Conservation (phyloP, 2,113 vertebrate species). For the Danio rerio region DNA sequence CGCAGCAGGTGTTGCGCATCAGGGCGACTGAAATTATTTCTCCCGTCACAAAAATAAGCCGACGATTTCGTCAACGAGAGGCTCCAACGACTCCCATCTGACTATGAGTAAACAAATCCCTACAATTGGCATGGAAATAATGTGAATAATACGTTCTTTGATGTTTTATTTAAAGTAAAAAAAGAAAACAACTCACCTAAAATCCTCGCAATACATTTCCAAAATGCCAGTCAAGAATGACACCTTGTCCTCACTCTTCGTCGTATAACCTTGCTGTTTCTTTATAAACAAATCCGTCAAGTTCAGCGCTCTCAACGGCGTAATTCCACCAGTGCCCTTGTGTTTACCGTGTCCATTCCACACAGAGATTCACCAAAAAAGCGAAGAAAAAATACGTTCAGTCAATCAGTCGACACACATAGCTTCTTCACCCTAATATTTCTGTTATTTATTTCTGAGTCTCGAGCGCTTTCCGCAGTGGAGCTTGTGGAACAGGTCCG, state of each 20-base stretch:
- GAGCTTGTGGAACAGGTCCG: slow-evolving; percentile 77
- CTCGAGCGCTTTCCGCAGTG: slow-evolving; percentile 76
- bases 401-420: neutral
- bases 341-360: slow-evolving; percentile 40
- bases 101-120: neutral
- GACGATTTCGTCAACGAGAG: slow-evolving; percentile 1
- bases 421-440: neutral
- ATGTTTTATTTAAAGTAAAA: slow-evolving; percentile 5
- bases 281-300: slow-evolving; percentile 50
- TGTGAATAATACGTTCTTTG: neutral
- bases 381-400: neutral
- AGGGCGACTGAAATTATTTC: slow-evolving; percentile 36
- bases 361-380: neutral
- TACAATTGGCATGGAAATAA: neutral
- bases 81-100: neutral
- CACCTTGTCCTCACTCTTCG: neutral
- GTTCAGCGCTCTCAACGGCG: slow-evolving; percentile 37
- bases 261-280: slow-evolving; percentile 20
- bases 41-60: slow-evolving; percentile 12
- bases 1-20: slow-evolving; percentile 77
- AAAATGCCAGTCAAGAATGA: neutral
- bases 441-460: neutral
- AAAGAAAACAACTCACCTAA: slow-evolving; percentile 46
- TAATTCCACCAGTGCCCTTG: slow-evolving; percentile 48
- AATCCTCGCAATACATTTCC: slow-evolving; percentile 24